Evolutionary conservation across 1,140 invertebrate species (phyloP).

Genomic region (Zaprionus tsacasi): DNA sequence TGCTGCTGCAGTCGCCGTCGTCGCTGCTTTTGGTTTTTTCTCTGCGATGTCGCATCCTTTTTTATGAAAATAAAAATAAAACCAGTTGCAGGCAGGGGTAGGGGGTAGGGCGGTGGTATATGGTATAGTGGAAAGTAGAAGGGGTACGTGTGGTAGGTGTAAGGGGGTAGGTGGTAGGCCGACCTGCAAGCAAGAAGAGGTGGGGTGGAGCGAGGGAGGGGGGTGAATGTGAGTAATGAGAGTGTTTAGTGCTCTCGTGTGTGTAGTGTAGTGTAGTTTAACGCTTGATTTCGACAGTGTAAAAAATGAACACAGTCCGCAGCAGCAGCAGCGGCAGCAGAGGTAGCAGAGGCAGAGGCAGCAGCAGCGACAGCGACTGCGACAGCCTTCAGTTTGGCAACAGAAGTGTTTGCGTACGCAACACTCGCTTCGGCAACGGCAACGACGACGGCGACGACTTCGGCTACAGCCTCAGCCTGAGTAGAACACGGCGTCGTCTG

Average conservation of each 20-base stretch:
- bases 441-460: neutral
- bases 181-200: neutral
- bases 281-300: constrained; percentile 28
- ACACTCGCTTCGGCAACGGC: neutral
- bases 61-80: constrained; percentile 47
- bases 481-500: constrained; percentile 6
- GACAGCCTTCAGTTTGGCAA: constrained; percentile 19
- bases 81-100: constrained; percentile 19
- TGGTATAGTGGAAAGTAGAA: neutral
- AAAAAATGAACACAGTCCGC: constrained; percentile 3
- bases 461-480: neutral
- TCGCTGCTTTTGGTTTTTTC: constrained; percentile 14
- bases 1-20: constrained; percentile 47
- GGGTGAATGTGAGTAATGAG: constrained; percentile 51
- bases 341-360: neutral
- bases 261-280: constrained; percentile 47
- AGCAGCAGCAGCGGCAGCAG: constrained; percentile 8
- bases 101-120: too few relatives aligned
- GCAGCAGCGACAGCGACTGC: neutral
- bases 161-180: constrained; percentile 42
- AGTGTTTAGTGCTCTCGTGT: constrained; percentile 48
- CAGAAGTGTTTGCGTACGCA: constrained; percentile 18
- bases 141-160: neutral
- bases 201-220: neutral
- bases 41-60: constrained; percentile 63